A percentile compares a stretch with the other conserved stretches of the same genome.
These are phyloP conservation scores for Pantherophis alleghaniensis DNA, from an alignment of 2,797 vertebrate species.

Conservation along the genomic window DNA sequence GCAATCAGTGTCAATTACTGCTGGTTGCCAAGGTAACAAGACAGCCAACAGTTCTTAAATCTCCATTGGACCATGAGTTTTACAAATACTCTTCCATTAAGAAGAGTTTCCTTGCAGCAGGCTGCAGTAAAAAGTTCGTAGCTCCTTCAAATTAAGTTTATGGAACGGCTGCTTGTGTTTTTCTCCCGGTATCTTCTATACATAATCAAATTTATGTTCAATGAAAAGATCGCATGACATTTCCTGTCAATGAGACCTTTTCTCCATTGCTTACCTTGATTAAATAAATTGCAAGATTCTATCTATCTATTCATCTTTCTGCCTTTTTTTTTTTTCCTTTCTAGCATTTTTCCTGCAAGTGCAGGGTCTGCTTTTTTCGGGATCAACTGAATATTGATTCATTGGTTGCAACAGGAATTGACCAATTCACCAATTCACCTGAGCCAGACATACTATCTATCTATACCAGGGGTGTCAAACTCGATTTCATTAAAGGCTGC, in stretches of 20 bases:
- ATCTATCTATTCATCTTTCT: neutral
- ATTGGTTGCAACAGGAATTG: neutral
- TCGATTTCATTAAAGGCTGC: too few relatives aligned
- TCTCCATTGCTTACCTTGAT: neutral
- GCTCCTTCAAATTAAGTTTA: constrained; percentile 38
- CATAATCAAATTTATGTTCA: neutral
- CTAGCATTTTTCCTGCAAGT: neutral
- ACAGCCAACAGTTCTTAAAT: constrained; percentile 70
- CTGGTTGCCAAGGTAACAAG: constrained; percentile 71
- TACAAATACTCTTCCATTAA: constrained; percentile 59
- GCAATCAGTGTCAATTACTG: constrained; percentile 75
- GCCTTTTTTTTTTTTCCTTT: neutral
- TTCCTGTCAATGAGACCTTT: neutral
- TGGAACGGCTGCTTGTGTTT: neutral
- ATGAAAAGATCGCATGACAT: neutral
- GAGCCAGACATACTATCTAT: neutral
- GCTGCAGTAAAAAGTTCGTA: constrained; percentile 27
- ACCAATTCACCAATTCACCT: neutral
- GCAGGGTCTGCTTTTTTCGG: neutral
- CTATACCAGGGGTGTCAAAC: too few relatives aligned
- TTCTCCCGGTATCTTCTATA: neutral
- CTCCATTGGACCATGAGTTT: constrained; percentile 73
- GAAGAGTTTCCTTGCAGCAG: constrained; percentile 48
- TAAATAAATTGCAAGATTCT: neutral
- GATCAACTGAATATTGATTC: neutral